Conservation (phyloP, 53 echinoderm and acorn worm species). For the Apostichopus leukothele region DNA sequence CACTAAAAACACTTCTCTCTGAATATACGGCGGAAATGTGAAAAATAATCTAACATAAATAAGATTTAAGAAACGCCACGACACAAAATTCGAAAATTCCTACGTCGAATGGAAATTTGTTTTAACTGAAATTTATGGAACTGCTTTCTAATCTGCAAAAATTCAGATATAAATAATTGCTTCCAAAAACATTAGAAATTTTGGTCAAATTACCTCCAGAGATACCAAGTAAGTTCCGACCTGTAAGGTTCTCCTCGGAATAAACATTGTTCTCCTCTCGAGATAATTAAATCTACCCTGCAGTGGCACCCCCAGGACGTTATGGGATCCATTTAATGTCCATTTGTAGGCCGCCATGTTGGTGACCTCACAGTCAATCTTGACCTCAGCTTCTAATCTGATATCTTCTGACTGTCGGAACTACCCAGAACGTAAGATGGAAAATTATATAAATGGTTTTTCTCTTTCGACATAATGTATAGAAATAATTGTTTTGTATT, state of each 20-base stretch:
- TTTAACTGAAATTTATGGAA: no score
- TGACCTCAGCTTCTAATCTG: constrained; percentile 69
- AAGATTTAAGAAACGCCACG: no score
- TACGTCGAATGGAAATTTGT: no score
- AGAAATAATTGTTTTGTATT: no score
- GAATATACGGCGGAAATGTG: no score
- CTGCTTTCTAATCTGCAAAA: background rate
- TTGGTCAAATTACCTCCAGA: constrained; percentile 59
- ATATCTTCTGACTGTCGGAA: constrained; percentile 69
- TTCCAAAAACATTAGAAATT: no score
- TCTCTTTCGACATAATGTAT: no score
- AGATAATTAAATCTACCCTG: background rate
- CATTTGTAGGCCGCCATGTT: constrained; percentile 64
- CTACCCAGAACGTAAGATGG: constrained; percentile 30
- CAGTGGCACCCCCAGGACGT: constrained; percentile 30
- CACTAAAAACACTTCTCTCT: no score
- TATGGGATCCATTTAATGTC: constrained; percentile 54
- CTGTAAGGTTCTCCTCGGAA: constrained; percentile 61
- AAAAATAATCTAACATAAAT: no score
- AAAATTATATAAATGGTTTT: background rate
- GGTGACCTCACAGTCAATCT: constrained; percentile 77
- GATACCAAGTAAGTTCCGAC: constrained; percentile 63
- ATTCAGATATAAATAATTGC: background rate
- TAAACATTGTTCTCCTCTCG: constrained; percentile 69
- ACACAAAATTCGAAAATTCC: no score